Evolutionary conservation across 2,888 invertebrate species (phyloP), one percentile per base, ranked within the genome.

Genomic region (Lissocephala sabroskyi): DNA sequence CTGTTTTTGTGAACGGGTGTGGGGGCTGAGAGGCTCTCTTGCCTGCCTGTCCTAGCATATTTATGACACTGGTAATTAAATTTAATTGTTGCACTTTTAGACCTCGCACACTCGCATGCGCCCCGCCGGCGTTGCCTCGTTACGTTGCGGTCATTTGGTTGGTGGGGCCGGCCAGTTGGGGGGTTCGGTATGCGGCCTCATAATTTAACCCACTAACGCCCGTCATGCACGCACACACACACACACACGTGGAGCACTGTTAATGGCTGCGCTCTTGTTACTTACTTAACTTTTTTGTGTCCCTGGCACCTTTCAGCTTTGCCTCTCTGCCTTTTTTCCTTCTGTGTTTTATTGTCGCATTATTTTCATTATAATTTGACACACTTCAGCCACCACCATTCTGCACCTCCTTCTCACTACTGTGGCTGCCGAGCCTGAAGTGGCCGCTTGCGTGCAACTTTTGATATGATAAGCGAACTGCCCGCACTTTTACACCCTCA

Each of bases 1-100:
- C 23, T 43, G 33, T 13, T 35, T 40, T 36, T 44, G 44, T 29
- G 33, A 29, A n/a, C n/a, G n/a, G n/a, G n/a, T n/a, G n/a, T n/a
- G n/a, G n/a, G n/a, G n/a, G n/a, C n/a, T n/a, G n/a, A n/a, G n/a
- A n/a, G n/a, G n/a, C n/a, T n/a, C n/a, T n/a, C n/a, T n/a, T 29
- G 41, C 23, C 7, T 7, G 11, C 9, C 23, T 18, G 53, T 55
- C 52, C n/a, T 77, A 74, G 70, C 74, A 71, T 77, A 71, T 77
- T 77, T 77, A 71, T 77, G 70, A 74, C 74, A 77, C 65, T 74
- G 65, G 70, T 71, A 77, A 71, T 71, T 71, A 71, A 71, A 74
- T 71, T 71, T 71, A 71, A 71, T 71, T 71, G 70, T 71, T 71
- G 77, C 70, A 74, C 74, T 71, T 77, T 49, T 48, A 39, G 19